A percentile compares a stretch with the other conserved stretches of the same genome.
These are phyloP conservation scores for Heliconius himera DNA, from an alignment of 1,140 invertebrate genomes.

Conservation along the genomic window DNA sequence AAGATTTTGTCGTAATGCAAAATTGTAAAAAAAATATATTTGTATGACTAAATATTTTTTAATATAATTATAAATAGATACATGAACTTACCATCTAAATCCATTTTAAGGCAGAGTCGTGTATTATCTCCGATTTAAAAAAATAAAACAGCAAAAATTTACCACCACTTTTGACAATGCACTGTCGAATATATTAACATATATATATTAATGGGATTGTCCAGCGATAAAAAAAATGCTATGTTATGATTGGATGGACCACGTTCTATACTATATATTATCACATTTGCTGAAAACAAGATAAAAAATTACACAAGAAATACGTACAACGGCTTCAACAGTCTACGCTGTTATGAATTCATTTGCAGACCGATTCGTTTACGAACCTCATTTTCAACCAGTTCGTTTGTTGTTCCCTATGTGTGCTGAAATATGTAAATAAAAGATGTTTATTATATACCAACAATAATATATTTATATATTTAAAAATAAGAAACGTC, in stretches of 20 bases:
- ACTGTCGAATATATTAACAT: neutral
- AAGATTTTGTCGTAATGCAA: neutral
- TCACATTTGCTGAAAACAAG: neutral
- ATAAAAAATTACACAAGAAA: neutral
- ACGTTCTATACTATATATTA: neutral
- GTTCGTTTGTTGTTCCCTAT: too few species aligned
- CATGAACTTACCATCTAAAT: neutral
- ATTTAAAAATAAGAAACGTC: too few species aligned
- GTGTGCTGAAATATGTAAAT: too few species aligned
- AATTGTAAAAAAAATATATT: neutral
- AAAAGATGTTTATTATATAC: too few species aligned
- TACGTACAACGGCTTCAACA: neutral
- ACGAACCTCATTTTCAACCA: too few species aligned
- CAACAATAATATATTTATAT: too few species aligned
- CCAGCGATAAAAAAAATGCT: too few species aligned
- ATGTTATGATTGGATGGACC: too few species aligned
- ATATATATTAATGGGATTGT: neutral
- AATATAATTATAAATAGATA: neutral
- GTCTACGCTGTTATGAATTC: neutral
- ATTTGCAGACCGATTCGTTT: neutral
- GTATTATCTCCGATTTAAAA: neutral
- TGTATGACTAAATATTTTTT: neutral
- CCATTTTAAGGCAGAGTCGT: neutral
- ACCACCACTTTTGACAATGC: neutral
- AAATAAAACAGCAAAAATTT: neutral